A percentile compares a stretch with the other conserved stretches of the same genome.
phyloP scores from a whole-genome alignment of 2,888 invertebrate genomes.

The Furcula furcula region DNA sequence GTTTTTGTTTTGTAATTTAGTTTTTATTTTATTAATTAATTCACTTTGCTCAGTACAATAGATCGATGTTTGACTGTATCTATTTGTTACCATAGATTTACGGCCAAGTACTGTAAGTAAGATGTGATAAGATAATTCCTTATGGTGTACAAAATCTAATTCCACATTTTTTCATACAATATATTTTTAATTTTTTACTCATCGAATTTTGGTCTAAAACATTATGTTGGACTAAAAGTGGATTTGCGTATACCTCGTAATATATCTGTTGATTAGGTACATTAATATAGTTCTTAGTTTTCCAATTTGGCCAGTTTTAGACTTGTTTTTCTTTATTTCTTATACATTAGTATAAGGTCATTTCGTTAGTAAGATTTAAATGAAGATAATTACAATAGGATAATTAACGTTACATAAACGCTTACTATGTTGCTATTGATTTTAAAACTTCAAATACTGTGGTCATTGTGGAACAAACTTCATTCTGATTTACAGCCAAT shows the following conservation, averaged over 20 bases:
- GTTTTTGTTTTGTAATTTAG: slow-evolving; percentile 27
- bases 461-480: slow-evolving; percentile 30
- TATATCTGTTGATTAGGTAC: slow-evolving; percentile 43
- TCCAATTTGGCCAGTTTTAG: slow-evolving; percentile 63
- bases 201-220: slow-evolving; percentile 52
- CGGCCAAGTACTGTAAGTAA: slow-evolving; percentile 75
- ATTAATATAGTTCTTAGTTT: slow-evolving; percentile 36
- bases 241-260: slow-evolving; percentile 39
- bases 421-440: slow-evolving; percentile 68
- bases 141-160: slow-evolving; percentile 65
- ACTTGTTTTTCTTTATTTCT: slow-evolving; percentile 34
- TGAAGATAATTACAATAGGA: slow-evolving; percentile 59
- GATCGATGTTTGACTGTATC: slow-evolving; percentile 54
- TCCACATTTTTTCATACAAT: slow-evolving; percentile 38
- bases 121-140: slow-evolving; percentile 59
- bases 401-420: slow-evolving; percentile 63
- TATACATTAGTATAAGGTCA: slow-evolving; percentile 46
- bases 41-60: slow-evolving; percentile 67
- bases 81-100: slow-evolving; percentile 78
- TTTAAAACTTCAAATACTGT: slow-evolving; percentile 36
- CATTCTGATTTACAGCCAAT: slow-evolving; percentile 13
- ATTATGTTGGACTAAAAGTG: slow-evolving; percentile 37
- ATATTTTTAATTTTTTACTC: slow-evolving; percentile 16
- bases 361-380: slow-evolving; percentile 57
- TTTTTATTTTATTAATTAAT: slow-evolving; percentile 30